Percentiles rank a stretch among this genome's conserved stretches.
Evolutionary conservation across 2,797 vertebrate genomes (phyloP).

Genomic region (Oceanodroma leucorhoa): DNA sequence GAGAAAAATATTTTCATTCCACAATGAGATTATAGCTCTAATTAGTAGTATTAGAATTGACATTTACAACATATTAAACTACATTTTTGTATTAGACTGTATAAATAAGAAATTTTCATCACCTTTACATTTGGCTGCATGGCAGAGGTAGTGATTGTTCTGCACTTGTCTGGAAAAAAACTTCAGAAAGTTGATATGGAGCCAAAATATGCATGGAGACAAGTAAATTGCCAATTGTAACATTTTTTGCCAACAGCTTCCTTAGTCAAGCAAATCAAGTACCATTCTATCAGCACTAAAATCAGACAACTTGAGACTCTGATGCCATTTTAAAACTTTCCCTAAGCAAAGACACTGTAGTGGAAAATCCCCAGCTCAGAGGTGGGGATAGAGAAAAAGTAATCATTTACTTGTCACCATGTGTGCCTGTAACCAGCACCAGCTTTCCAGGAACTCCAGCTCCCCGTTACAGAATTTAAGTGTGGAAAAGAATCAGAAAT

Average conservation of each 20-base stretch:
- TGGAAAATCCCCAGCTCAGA: conserved; percentile 79
- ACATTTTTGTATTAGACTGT: background rate
- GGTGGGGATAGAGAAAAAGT: conserved; percentile 50
- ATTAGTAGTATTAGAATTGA: background rate
- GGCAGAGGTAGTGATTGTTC: background rate
- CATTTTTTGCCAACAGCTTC: conserved; percentile 61
- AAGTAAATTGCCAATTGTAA: conserved; percentile 47
- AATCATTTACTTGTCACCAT: conserved; percentile 64
- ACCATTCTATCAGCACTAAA: conserved; percentile 54
- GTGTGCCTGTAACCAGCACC: background rate
- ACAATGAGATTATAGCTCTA: background rate
- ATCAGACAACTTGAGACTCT: conserved; percentile 62
- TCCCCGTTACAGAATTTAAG: background rate
- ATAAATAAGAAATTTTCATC: background rate
- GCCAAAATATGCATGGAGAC: conserved; percentile 36
- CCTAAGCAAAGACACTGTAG: conserved; percentile 64
- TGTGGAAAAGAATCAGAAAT: background rate
- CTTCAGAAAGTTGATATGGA: conserved; percentile 19
- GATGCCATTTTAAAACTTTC: conserved; percentile 74
- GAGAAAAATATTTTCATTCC: background rate
- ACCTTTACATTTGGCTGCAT: background rate
- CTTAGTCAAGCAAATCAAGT: conserved; percentile 62
- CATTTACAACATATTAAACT: background rate
- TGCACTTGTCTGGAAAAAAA: conserved; percentile 32
- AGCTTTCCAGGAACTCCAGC: background rate